Base-by-base conservation (phyloP, 1,140 invertebrate species). In the Drosophila sulfurigaster region DNA sequence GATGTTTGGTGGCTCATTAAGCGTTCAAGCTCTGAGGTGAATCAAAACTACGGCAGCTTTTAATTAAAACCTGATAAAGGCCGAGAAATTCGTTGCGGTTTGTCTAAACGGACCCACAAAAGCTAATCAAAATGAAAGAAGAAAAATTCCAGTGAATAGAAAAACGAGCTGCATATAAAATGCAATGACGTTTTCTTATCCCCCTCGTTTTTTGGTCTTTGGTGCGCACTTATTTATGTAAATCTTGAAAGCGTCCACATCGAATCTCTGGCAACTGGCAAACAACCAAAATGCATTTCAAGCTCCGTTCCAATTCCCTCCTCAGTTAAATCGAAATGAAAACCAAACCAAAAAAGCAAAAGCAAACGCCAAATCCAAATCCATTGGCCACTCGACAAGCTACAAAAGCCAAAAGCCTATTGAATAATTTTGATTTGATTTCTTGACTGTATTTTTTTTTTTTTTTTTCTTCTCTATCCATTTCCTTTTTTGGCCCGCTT, bases 221-320 rank as follows among this genome's bases (percentile, higher is more conserved):
- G 82, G 56, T 57, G 65, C 79, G 72, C 82, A 86, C 82, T 86
- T 86, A 86, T 86, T 87, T 86, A 86, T 86, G 82, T 86, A 87
- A 86, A 86, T 87, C 82, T 86, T 56, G 52, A 74, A 49, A 59
- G 54, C 71, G 65, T 54, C 65, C 77, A 46, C 65, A 59, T 45
- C 70, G 30, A 32, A 32, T 6, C 30, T 32, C 30, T 32, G 30
- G 54, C 74, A 74, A 49, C 60, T 65, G 69, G 76, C 78, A 76
- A 79, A 86, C 76, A 82, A 57, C 72, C 78, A 71, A 86, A 86
- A 86, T 86, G 82, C 82, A 86, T 86, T 86, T 87, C 59, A 60
- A 60, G 75, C 72, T 62, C 51, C 51, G 13, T 32, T 32, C 43
- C 45, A 54, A 72, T 48, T 45, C 38, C 41, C 35, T 48, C 56